A percentile compares a stretch with the other conserved stretches of the same genome.
Conservation (phyloP, 2,113 vertebrate species). For the Gallinago jamesoni region DNA sequence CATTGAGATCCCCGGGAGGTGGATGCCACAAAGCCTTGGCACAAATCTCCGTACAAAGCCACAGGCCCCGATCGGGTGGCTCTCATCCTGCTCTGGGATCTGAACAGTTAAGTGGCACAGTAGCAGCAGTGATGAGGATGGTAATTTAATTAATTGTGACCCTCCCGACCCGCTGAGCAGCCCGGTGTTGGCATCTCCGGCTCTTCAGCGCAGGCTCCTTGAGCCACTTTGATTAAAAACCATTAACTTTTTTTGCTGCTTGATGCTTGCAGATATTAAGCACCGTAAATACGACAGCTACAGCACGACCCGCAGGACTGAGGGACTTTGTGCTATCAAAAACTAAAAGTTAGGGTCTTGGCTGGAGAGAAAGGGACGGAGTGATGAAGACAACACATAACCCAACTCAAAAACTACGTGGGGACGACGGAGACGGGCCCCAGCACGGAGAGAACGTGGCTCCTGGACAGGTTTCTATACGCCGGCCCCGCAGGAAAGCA, state of each 20-base stretch:
- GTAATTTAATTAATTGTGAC: neutral
- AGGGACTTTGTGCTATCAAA: neutral
- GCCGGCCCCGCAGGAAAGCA: neutral
- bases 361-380: neutral
- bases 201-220: neutral
- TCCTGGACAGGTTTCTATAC: neutral
- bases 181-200: neutral
- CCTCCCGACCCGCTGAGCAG: neutral
- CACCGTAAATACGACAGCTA: neutral
- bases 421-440: neutral
- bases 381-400: neutral
- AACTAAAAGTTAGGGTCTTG: neutral
- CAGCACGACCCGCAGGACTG: neutral
- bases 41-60: neutral
- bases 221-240: neutral
- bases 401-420: neutral
- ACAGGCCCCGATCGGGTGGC: rapidly evolving
- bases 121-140: neutral
- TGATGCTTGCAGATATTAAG: neutral
- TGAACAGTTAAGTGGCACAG: neutral
- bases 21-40: neutral
- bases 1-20: neutral
- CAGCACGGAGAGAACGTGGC: rapidly evolving
- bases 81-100: neutral
- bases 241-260: neutral